Conservation (phyloP, 2,797 vertebrate genomes). For the Melanotaenia boesemani region DNA sequence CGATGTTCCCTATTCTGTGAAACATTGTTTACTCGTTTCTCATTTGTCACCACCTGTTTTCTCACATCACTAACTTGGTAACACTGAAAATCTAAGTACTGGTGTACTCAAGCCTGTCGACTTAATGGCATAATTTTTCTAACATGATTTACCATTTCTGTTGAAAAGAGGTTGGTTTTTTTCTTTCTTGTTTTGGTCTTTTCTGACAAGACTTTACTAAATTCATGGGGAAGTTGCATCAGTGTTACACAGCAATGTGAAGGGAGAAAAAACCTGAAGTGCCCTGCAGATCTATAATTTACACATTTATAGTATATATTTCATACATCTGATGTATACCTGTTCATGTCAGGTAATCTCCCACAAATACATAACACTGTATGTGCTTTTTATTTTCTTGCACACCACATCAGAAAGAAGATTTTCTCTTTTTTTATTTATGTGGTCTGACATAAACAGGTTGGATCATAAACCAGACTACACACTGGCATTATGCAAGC, state of each 20-base stretch:
- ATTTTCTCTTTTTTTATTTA: not conserved
- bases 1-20: slow-evolving; percentile 64
- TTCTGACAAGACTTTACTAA: slow-evolving; percentile 65
- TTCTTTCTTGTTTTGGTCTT: slow-evolving; percentile 19
- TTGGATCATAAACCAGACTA: not conserved
- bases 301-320: not conserved
- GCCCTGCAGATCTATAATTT: slow-evolving; percentile 3
- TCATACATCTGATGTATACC: not conserved
- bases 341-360: not conserved
- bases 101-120: not conserved
- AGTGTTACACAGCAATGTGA: slow-evolving; percentile 64
- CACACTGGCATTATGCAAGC: not conserved
- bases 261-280: slow-evolving; percentile 41
- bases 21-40: slow-evolving; percentile 64
- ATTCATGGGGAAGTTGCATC: slow-evolving; percentile 83
- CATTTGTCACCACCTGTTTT: slow-evolving; percentile 39
- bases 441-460: not conserved
- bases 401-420: no score
- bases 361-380: not conserved
- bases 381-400: not conserved
- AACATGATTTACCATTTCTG: slow-evolving; percentile 1
- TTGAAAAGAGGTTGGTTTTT: slow-evolving; percentile 5
- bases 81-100: not conserved
- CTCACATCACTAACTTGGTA: slow-evolving; percentile 45
- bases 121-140: not conserved